Evolutionary conservation across 2,888 invertebrate genomes (phyloP), one percentile per base, ranked within the genome.

Genomic region (Achlya flavicornis): DNA sequence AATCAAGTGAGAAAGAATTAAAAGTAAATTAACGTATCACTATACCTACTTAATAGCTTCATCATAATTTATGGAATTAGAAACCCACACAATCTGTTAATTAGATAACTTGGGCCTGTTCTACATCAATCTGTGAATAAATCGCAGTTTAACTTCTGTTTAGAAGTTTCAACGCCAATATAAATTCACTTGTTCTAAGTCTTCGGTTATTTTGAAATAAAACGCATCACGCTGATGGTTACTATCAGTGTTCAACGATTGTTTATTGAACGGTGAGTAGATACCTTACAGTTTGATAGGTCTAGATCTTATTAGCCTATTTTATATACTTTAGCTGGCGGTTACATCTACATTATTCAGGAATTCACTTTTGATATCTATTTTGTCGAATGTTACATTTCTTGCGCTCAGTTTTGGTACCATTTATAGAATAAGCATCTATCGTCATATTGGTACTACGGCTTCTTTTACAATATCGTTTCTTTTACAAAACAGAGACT

Each of bases 1-100:
- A 59, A 62, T 68, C 41, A 53, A 53, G 66, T 64, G 70, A 72
- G 66, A 65, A 59, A 65, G 66, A 73, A 46, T 46, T 41, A 4
- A n/a, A 46, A n/a, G 2, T 46, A 46, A 5, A n/a, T 67, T 73
- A 69, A 63, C 35, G 57, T 53, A 61, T 41, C 4, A 48, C 7
- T 7, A 48, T 7, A 19, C 6, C 19, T 7, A n/a, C 19, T 19
- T n/a, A 19, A 53, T 48, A 53, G 16, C 53, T 53, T 53, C 53
- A 53, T 53, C 53, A 53, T 3, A 53, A 19, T 53, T 53, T 53
- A 53, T 53, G 8, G 1, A 10, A 53, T 53, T 19, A 53, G 16
- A 53, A 53, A 53, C 53, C 16, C 19, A 53, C 19, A 53, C 53
- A 19, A 10, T 19, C 3, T 10, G 19, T 53, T 19, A 7, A 19